phyloP scores from a whole-genome alignment of 2,113 vertebrate genomes.

The Prolemur simus region DNA sequence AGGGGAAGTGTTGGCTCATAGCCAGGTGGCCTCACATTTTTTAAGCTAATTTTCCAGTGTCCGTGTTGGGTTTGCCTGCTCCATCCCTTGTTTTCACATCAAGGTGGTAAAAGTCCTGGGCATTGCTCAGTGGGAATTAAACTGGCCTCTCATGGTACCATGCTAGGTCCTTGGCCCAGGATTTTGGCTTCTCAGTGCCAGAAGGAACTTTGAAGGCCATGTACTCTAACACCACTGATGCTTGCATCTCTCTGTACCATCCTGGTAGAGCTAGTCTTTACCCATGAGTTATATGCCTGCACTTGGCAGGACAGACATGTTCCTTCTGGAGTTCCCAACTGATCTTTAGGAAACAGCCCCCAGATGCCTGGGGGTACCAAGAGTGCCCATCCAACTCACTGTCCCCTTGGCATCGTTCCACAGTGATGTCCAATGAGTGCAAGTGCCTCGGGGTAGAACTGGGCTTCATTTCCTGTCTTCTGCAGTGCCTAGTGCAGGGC shows the following conservation, averaged over 20 bases:
- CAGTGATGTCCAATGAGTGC: too few relatives aligned
- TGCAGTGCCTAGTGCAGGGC: not conserved
- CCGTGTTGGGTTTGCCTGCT: not conserved
- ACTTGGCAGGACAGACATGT: not conserved
- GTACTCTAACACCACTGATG: not conserved
- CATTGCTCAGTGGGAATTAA: not conserved
- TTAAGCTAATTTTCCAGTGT: not conserved
- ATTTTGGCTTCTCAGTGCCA: not conserved
- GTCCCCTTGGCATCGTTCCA: not conserved
- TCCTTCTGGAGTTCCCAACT: not conserved
- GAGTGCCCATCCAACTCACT: not conserved
- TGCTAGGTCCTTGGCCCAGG: not conserved
- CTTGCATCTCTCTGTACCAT: not conserved
- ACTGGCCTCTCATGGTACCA: not conserved
- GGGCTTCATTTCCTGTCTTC: not conserved
- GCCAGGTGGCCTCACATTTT: not conserved
- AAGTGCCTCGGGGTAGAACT: not conserved
- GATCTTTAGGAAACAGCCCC: not conserved
- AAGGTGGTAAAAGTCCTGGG: not conserved
- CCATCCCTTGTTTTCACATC: not conserved
- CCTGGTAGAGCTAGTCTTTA: not conserved
- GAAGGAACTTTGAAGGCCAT: not conserved
- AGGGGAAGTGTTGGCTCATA: not conserved
- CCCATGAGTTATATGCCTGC: not conserved
- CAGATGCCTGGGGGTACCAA: too few relatives aligned